A percentile compares a stretch with the other conserved stretches of the same genome.
phyloP scores from a whole-genome alignment of 2,113 vertebrate species.

The Xenopus tropicalis region UCB_Xtro_10.0 CM004444.2:24912001-24912500 shows the following conservation, averaged over 20 bases:
- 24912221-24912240: conserved; percentile 50
- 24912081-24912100: conserved; percentile 74
- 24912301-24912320: too few relatives aligned
- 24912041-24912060: conserved; percentile 73
- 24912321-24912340: too few relatives aligned
- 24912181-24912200: conserved; percentile 51
- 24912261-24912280: too few relatives aligned
- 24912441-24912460: too few relatives aligned
- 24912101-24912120: conserved; percentile 67
- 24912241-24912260: background rate
- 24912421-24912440: too few relatives aligned
- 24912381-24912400: too few relatives aligned
- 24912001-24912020: conserved; percentile 51
- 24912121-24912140: conserved; percentile 73
- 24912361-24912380: too few relatives aligned
- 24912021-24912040: conserved; percentile 68
- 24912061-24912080: conserved; percentile 68
- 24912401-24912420: too few relatives aligned
- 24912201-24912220: conserved; percentile 51
- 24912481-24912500: too few relatives aligned
- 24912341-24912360: too few relatives aligned
- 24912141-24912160: conserved; percentile 79
- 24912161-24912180: conserved; percentile 77
- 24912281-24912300: too few relatives aligned
- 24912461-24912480: too few relatives aligned